phyloP scores from a whole-genome alignment of 2,113 vertebrate species.

The Patagioenas fasciata region DNA sequence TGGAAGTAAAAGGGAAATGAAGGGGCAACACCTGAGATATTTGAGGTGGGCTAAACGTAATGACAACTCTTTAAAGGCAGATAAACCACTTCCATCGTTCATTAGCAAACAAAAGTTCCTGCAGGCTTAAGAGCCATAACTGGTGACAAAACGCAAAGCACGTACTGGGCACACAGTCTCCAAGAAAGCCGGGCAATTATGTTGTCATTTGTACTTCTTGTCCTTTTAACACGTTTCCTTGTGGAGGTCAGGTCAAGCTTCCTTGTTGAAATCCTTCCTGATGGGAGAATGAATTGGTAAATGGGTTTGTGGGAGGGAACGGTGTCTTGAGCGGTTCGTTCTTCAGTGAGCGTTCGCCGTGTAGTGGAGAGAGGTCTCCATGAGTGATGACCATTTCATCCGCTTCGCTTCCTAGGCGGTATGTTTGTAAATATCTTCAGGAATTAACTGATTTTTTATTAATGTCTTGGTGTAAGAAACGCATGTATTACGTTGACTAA shows the following conservation, averaged over 20 bases:
- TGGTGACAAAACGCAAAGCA: background rate
- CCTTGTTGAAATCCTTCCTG: background rate
- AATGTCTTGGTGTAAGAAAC: background rate
- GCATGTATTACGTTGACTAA: background rate
- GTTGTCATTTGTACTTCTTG: background rate
- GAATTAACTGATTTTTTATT: background rate
- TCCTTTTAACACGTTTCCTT: background rate
- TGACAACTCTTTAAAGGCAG: background rate
- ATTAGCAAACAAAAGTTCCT: background rate
- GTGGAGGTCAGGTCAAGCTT: background rate
- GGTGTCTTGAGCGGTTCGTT: background rate
- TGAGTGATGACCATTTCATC: background rate
- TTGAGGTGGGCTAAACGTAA: background rate
- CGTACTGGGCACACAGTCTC: background rate
- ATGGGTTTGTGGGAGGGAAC: background rate
- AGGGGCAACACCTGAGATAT: background rate
- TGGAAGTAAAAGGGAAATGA: background rate
- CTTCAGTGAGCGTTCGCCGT: background rate
- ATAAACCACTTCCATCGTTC: background rate
- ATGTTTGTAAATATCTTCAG: background rate
- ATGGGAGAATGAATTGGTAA: background rate
- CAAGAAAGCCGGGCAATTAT: background rate
- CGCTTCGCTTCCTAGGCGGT: background rate
- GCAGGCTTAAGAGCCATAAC: background rate
- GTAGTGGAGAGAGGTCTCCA: background rate